Evolutionary conservation across 2,888 invertebrate species (phyloP).

Genomic region (Polydrusus pterygomalis): DNA sequence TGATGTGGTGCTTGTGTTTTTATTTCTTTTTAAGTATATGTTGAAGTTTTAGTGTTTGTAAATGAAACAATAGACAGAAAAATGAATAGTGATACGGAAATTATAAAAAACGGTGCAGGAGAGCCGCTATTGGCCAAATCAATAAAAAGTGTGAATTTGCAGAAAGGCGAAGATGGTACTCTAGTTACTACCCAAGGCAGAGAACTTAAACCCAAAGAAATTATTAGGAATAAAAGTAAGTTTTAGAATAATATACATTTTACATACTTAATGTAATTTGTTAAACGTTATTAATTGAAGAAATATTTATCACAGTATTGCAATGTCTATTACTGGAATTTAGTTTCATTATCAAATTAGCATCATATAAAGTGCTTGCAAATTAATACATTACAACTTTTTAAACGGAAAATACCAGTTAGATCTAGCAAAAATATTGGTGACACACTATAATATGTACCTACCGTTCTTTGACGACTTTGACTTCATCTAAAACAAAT

Average conservation of each 20-base stretch:
- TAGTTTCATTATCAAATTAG: constrained; percentile 4
- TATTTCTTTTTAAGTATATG: constrained; percentile 33
- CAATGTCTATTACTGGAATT: constrained; percentile 1
- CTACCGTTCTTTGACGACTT: not conserved
- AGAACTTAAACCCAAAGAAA: constrained; percentile 53
- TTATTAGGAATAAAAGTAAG: constrained; percentile 61
- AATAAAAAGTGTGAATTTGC: constrained; percentile 47
- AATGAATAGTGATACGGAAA: constrained; percentile 59
- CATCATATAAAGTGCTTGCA: not conserved
- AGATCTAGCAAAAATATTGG: not conserved
- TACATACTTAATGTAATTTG: not conserved
- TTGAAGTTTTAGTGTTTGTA: constrained; percentile 24
- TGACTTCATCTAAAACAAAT: not conserved
- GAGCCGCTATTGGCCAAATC: constrained; percentile 60
- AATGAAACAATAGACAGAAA: constrained; percentile 42
- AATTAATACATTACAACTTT: constrained; percentile 6
- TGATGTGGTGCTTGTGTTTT: constrained; percentile 46
- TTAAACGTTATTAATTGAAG: too few relatives aligned
- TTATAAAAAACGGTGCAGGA: constrained; percentile 53
- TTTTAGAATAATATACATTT: constrained; percentile 17
- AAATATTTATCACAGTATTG: not conserved
- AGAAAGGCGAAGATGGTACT: constrained; percentile 48
- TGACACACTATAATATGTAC: too few relatives aligned
- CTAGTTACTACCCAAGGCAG: constrained; percentile 43
- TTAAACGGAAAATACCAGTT: constrained; percentile 14